Evolutionary conservation across 2,888 invertebrate genomes (phyloP).

Genomic region (Hetaerina titia): DNA sequence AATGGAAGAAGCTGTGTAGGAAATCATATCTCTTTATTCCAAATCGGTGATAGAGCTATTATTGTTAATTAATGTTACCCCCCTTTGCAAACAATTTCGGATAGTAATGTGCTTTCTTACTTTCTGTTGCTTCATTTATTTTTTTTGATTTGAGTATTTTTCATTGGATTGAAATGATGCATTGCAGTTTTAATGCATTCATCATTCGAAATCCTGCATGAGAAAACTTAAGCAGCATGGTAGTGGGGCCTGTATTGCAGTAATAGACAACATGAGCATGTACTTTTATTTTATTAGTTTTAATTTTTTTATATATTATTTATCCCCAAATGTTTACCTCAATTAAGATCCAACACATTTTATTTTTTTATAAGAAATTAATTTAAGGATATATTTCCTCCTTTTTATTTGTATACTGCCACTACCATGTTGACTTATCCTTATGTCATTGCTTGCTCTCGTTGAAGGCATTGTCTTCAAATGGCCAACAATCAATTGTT

Average conservation of each 20-base stretch:
- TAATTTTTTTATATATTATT: constrained; percentile 65
- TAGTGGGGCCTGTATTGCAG: constrained; percentile 62
- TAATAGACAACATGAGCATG: constrained; percentile 66
- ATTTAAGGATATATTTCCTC: neutral
- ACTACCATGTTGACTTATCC: constrained; percentile 56
- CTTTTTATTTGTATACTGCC: constrained; percentile 34
- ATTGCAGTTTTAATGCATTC: constrained; percentile 28
- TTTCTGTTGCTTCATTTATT: constrained; percentile 37
- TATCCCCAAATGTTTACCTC: constrained; percentile 32
- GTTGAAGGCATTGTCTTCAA: neutral
- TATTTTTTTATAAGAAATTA: constrained; percentile 32
- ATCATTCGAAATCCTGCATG: constrained; percentile 57
- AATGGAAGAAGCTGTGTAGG: constrained; percentile 39
- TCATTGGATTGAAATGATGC: constrained; percentile 24
- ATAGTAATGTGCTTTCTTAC: constrained; percentile 46
- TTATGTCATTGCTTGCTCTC: neutral
- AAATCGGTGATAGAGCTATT: constrained; percentile 11
- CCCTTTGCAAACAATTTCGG: neutral
- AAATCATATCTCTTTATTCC: constrained; percentile 23
- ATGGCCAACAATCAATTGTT: neutral
- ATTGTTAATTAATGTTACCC: constrained; percentile 57
- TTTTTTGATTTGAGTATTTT: constrained; percentile 26
- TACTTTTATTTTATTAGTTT: constrained; percentile 56
- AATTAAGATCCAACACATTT: constrained; percentile 16
- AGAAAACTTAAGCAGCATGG: constrained; percentile 59